These are phyloP conservation scores for Himalopsyche phryganea DNA, from an alignment of 1,140 invertebrate species.

Conservation along the genomic window DNA sequence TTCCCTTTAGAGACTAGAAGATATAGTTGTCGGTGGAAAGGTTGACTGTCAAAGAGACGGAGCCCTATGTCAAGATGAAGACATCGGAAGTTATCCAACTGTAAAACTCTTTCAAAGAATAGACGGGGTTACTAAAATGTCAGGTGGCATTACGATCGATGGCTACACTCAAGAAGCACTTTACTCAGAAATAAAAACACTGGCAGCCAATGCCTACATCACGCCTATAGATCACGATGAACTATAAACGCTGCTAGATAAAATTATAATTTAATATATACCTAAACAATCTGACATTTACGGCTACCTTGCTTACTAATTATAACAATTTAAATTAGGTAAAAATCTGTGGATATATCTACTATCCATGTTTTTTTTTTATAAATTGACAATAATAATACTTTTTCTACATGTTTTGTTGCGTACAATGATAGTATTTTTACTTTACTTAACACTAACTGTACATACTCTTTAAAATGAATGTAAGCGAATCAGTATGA, in stretches of 20 bases:
- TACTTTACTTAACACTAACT: too few relatives aligned
- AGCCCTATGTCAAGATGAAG: conserved; percentile 21
- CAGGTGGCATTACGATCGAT: conserved; percentile 21
- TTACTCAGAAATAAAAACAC: conserved; percentile 15
- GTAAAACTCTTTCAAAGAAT: conserved; percentile 31
- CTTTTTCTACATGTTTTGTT: too few relatives aligned
- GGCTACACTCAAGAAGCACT: conserved; percentile 21
- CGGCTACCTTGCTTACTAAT: neutral
- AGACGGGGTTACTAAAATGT: conserved; percentile 19
- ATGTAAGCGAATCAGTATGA: too few relatives aligned
- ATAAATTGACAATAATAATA: too few relatives aligned
- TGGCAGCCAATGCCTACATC: conserved; percentile 25
- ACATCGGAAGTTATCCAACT: conserved; percentile 26
- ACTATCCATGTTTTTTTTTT: neutral
- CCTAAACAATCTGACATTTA: neutral
- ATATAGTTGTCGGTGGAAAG: conserved; percentile 27
- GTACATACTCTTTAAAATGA: too few relatives aligned
- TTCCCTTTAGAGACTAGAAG: conserved; percentile 28
- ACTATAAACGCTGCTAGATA: conserved; percentile 11
- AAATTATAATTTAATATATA: too few relatives aligned
- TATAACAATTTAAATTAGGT: neutral
- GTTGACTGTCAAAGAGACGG: conserved; percentile 31
- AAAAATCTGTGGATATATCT: neutral
- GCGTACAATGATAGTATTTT: too few relatives aligned
- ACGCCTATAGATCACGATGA: conserved; percentile 30